These are phyloP conservation scores for Catamblyrhynchus diadema DNA, from an alignment of 2,797 vertebrate species.

Conservation along the genomic window DNA sequence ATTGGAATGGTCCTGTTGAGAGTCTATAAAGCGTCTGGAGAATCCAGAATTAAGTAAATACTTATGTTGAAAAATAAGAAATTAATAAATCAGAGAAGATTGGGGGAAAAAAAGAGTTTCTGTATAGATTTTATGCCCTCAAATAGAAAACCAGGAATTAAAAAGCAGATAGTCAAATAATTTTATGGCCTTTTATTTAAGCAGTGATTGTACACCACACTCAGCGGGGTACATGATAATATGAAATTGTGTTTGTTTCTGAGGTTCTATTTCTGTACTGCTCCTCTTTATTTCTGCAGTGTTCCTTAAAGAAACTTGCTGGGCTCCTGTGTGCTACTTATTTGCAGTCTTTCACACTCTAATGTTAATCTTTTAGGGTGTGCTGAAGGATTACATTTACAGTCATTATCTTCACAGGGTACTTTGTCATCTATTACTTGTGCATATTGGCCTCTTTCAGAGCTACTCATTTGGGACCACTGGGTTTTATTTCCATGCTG, in stretches of 20 bases:
- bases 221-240: neutral
- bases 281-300: neutral
- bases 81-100: neutral
- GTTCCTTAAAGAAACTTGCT: neutral
- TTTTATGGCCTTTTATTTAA: neutral
- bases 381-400: neutral
- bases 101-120: neutral
- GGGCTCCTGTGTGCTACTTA: neutral
- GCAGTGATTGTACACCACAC: neutral
- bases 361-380: neutral
- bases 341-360: neutral
- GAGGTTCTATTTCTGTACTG: neutral
- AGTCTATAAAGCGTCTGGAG: neutral
- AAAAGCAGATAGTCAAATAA: neutral
- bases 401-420: neutral
- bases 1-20: neutral
- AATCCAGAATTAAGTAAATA: neutral
- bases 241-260: neutral
- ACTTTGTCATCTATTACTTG: neutral
- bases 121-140: neutral
- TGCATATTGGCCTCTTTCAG: neutral
- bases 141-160: neutral
- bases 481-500: neutral
- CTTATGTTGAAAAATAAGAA: neutral
- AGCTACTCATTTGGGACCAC: neutral